Percentiles rank a stretch among this genome's conserved stretches.
phyloP scores from a whole-genome alignment of 2,797 vertebrate genomes.

The Sternotherus odoratus region DNA sequence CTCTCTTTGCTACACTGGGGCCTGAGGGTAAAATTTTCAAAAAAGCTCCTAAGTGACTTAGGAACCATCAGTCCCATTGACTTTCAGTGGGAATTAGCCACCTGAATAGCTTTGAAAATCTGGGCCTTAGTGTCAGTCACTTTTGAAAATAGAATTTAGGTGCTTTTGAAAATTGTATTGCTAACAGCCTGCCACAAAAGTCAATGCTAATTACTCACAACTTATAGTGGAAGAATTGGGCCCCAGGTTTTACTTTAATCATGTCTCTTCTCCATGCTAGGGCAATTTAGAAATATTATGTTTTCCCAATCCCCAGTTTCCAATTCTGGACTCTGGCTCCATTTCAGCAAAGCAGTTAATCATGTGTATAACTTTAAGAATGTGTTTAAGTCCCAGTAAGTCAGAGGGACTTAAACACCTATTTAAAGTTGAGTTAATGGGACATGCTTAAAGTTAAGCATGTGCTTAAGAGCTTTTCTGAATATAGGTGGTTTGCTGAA shows the following conservation, averaged over 20 bases:
- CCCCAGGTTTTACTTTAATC: background rate
- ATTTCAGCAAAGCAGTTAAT: fast-evolving
- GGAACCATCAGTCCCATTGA: background rate
- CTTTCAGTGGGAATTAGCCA: fast-evolving
- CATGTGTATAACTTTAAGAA: background rate
- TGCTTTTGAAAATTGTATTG: background rate
- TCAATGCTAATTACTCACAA: background rate
- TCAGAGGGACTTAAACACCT: background rate
- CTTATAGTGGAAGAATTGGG: background rate
- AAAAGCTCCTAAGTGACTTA: background rate
- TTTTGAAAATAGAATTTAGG: background rate
- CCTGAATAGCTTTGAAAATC: background rate
- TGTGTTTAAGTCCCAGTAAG: background rate
- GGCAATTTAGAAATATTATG: background rate
- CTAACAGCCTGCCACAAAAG: background rate
- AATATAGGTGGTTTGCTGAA: background rate
- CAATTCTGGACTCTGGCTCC: background rate
- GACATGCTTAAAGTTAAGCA: background rate
- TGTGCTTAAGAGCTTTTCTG: background rate
- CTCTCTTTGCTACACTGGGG: background rate
- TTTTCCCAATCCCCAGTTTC: background rate
- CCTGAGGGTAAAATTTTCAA: background rate
- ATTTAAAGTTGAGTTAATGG: background rate
- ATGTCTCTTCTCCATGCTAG: background rate
- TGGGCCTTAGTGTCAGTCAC: background rate